phyloP scores from a whole-genome alignment of 2,888 invertebrate genomes.

The Melanostoma mellinum region DNA sequence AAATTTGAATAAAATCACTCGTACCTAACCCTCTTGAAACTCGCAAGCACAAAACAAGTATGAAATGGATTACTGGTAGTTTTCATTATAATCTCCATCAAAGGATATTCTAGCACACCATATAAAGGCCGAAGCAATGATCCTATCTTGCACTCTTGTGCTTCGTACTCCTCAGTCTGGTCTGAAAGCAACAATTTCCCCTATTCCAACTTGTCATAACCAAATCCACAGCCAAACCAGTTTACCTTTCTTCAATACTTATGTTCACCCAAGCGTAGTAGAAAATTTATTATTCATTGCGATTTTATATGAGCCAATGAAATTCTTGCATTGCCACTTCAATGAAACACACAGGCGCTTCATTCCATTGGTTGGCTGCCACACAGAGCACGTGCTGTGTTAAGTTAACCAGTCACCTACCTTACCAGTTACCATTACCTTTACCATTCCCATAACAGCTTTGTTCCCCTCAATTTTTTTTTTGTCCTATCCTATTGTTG shows the following conservation, averaged over 20 bases:
- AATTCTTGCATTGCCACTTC: conserved; percentile 56
- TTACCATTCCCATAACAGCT: too few relatives aligned
- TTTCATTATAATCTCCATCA: too few relatives aligned
- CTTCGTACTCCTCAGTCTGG: neutral
- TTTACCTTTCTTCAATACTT: conserved; percentile 33
- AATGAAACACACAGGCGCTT: conserved; percentile 73
- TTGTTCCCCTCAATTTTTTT: conserved; percentile 24
- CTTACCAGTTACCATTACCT: conserved; percentile 1
- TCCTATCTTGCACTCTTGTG: neutral
- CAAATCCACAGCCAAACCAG: conserved; percentile 19
- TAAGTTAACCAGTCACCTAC: conserved; percentile 44
- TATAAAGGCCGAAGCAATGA: neutral
- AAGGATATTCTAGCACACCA: neutral
- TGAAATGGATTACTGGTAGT: too few relatives aligned
- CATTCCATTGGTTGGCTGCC: conserved; percentile 77
- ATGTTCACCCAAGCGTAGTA: conserved; percentile 2
- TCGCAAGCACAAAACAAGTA: too few relatives aligned
- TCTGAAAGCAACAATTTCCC: conserved; percentile 50
- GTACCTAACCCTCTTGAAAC: too few relatives aligned
- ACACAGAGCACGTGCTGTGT: conserved; percentile 79
- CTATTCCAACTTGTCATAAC: conserved; percentile 54
- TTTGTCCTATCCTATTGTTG: neutral
- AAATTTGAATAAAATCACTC: too few relatives aligned
- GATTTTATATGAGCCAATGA: conserved; percentile 54
- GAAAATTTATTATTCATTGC: conserved; percentile 19